A percentile compares a stretch with the other conserved stretches of the same genome.
Conservation (phyloP, 2,797 vertebrate species). For the Iguana delicatissima region DNA sequence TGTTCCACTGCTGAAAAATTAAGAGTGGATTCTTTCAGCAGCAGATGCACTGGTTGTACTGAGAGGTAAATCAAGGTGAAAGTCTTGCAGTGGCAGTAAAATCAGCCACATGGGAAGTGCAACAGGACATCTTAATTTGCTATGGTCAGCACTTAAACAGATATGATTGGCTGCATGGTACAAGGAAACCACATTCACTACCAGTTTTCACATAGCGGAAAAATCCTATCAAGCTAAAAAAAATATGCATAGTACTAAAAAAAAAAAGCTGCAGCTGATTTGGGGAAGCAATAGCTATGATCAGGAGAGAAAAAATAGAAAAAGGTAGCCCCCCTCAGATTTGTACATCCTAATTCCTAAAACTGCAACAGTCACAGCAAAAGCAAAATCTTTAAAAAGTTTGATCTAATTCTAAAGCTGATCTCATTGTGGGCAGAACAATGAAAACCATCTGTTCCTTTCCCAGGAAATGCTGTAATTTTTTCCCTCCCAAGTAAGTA, state of each 20-base stretch:
- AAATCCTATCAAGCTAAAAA: neutral
- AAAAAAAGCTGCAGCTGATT: neutral
- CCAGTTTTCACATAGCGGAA: neutral
- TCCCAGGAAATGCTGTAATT: neutral
- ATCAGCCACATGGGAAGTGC: neutral
- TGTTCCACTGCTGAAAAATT: too few relatives aligned
- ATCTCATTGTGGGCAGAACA: conserved; percentile 11
- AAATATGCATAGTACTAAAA: neutral
- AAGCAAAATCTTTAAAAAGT: neutral
- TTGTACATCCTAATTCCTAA: too few relatives aligned
- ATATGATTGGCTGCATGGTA: neutral
- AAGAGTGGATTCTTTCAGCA: too few relatives aligned
- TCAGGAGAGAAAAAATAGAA: neutral
- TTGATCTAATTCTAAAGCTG: neutral
- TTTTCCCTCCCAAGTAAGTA: conserved; percentile 35
- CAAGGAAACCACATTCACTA: neutral
- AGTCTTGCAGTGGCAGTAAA: neutral
- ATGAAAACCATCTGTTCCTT: neutral
- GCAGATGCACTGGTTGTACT: too few relatives aligned
- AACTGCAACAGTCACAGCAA: neutral
- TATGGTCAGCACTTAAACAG: neutral
- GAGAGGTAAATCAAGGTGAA: neutral
- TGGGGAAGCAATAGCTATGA: neutral
- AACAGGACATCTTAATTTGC: neutral
- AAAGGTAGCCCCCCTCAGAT: neutral